phyloP scores from a whole-genome alignment of 2,888 invertebrate species.

The Apoda limacodes region DNA sequence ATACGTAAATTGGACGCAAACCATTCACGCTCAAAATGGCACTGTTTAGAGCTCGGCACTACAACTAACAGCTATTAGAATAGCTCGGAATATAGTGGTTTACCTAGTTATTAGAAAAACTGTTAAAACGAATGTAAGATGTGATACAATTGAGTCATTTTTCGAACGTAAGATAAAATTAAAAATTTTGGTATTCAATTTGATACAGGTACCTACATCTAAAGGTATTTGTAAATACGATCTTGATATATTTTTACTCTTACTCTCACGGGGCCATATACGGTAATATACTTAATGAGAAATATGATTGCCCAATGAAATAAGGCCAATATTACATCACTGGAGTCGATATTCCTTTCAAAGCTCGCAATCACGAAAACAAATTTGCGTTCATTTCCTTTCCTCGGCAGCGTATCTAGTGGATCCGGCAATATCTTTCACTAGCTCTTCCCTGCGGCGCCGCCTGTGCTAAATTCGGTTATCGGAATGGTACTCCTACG shows the following conservation, averaged over 20 bases:
- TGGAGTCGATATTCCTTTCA: slow-evolving; percentile 56
- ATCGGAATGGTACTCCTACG: too few relatives aligned
- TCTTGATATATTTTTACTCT: too few relatives aligned
- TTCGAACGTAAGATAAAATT: too few relatives aligned
- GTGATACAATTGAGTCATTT: too few relatives aligned
- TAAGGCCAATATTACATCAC: slow-evolving; percentile 60
- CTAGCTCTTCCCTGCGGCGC: too few relatives aligned
- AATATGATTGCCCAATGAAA: slow-evolving; percentile 56
- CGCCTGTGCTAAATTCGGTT: too few relatives aligned
- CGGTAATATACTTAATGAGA: slow-evolving; percentile 52
- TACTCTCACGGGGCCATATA: slow-evolving; percentile 54
- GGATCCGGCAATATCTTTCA: slow-evolving; percentile 54
- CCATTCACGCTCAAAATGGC: slow-evolving; percentile 40
- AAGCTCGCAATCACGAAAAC: slow-evolving; percentile 65
- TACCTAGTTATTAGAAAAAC: too few relatives aligned
- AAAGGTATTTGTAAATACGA: too few relatives aligned
- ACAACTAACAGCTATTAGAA: neutral
- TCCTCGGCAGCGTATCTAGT: slow-evolving; percentile 45
- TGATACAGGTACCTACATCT: too few relatives aligned
- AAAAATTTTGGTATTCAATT: too few relatives aligned
- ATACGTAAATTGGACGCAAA: slow-evolving; percentile 50
- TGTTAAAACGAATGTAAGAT: too few relatives aligned
- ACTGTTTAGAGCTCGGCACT: slow-evolving; percentile 31
- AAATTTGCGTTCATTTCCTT: slow-evolving; percentile 68
- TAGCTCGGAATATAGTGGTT: too few relatives aligned